These are phyloP conservation scores for Alces alces DNA, from an alignment of 2,113 vertebrate genomes.

Conservation along the genomic window DNA sequence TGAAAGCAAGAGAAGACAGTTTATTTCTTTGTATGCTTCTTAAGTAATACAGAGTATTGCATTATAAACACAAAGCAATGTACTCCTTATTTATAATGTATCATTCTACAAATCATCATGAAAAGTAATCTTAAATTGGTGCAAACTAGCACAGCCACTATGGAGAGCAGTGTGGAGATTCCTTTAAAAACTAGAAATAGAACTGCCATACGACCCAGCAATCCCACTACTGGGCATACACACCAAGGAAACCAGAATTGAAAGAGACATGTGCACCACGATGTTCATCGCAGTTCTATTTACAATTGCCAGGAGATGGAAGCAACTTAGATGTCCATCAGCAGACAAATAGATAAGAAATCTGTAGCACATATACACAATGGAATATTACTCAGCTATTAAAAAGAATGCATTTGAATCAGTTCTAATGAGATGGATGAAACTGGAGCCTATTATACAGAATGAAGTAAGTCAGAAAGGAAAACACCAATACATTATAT, in stretches of 20 bases:
- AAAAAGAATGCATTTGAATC: neutral
- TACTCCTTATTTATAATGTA: neutral
- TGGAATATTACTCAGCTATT: neutral
- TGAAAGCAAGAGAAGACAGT: neutral
- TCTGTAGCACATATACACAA: neutral
- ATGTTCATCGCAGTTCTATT: neutral
- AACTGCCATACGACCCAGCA: neutral
- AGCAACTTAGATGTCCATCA: neutral
- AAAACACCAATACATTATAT: neutral
- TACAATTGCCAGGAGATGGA: neutral
- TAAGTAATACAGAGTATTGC: neutral
- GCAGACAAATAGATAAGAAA: neutral
- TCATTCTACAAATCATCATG: slow-evolving; percentile 4
- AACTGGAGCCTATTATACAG: neutral
- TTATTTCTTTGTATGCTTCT: neutral
- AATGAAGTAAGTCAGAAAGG: neutral
- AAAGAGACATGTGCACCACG: neutral
- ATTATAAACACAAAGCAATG: neutral
- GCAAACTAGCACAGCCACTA: neutral
- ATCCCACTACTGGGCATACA: neutral
- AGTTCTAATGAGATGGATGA: neutral
- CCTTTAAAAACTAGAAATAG: neutral
- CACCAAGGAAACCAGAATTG: neutral
- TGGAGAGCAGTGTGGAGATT: neutral
- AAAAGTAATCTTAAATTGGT: neutral